Conservation (phyloP, 2,113 vertebrate species). For the Desmodus rotundus region DNA sequence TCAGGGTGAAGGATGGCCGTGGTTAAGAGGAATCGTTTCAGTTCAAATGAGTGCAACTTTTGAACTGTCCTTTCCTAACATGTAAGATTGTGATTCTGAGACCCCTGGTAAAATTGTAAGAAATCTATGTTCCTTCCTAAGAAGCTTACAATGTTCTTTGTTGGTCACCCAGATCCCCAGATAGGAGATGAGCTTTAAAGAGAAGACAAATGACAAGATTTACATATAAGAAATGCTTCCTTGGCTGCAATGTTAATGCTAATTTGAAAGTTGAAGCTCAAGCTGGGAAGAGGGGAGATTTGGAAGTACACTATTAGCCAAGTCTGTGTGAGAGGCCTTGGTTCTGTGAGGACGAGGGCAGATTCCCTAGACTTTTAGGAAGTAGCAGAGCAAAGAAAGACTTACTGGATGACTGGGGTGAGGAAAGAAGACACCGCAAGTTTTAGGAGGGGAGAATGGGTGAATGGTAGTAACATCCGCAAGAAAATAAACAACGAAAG, state of each 20-base stretch:
- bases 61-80: not conserved
- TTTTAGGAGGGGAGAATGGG: not conserved
- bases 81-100: not conserved
- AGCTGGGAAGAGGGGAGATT: not conserved
- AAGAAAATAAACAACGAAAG: not conserved
- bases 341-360: not conserved
- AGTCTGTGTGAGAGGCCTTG: not conserved
- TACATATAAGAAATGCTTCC: not conserved
- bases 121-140: not conserved
- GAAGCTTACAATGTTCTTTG: not conserved
- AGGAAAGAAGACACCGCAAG: not conserved
- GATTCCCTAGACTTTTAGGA: not conserved
- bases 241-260: not conserved
- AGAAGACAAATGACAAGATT: not conserved
- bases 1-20: not conserved
- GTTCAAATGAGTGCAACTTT: not conserved
- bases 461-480: not conserved
- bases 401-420: not conserved
- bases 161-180: not conserved
- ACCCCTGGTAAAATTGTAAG: not conserved
- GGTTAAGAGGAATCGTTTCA: not conserved
- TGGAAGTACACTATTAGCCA: not conserved
- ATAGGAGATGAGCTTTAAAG: not conserved
- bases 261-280: not conserved
- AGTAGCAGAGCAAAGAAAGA: not conserved